Base-by-base conservation (phyloP, 2,797 vertebrate species). In the Pangasius sanitwongsei region DNA sequence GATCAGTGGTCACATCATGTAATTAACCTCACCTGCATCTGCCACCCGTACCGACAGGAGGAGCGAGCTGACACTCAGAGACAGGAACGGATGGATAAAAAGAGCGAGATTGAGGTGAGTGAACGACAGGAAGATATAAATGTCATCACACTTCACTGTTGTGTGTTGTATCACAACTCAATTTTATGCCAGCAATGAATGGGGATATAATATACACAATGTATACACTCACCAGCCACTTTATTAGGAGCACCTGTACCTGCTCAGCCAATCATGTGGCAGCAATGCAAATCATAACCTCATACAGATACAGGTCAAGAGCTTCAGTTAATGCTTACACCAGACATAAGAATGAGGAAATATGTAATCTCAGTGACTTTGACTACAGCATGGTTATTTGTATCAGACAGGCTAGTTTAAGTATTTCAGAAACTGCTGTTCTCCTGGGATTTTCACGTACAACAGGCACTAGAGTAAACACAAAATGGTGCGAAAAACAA, bases 1-100 rank as follows among this genome's bases (percentile, higher is more conserved):
- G 55, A 91, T 80, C 72, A 86, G 25, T 63, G 88, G 88, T 88
- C 83, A 59, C 70, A 84, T 89, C 75, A 86, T 88, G 88, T 86
- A 88, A 86, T 91, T 89, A 91, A 91, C 88, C 87, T 87, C 69
- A 57, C 84, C 53, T 77, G 75, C 50, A 72, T 86, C n/a, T 69
- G 48, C 34, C 61, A 8, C 48, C 75, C 20, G 44, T 3, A 23
- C 31, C 6, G n/a, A 69, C 78, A 63, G 72, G 37, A 50, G 28
- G 9, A 13, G 23, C 8, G 48, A 86, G 44, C 37, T 83, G 25
- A 48, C 69, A 48, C 61, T 15, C 8, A 41, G 31, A 85, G 37
- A 80, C 15, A n/a, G 78, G 87, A 34, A 57, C 8, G 25, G 63
- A 61, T 61, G 72, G 75, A 83, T 67, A 81, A 5, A 74, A 61